Conservation (phyloP, 2,797 vertebrate genomes). For the Cuniculus paca region DNA sequence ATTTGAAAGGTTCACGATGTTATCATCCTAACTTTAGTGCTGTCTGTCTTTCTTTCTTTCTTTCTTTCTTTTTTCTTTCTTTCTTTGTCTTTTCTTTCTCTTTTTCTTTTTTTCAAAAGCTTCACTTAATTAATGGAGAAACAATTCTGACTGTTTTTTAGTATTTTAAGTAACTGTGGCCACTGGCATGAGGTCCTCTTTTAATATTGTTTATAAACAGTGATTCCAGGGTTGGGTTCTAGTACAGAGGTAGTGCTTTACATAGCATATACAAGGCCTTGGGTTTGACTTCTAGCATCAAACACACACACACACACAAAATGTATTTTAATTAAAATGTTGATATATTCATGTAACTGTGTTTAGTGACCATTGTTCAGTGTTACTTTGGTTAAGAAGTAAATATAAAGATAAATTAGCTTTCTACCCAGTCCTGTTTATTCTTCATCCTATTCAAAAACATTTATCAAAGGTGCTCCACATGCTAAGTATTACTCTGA, state of each 20-base stretch:
- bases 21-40: not conserved
- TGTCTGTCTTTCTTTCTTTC: not conserved
- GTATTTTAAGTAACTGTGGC: constrained; percentile 47
- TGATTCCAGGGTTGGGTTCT: not conserved
- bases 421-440: not conserved
- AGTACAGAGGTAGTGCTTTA: not conserved
- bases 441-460: not conserved
- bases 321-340: not conserved
- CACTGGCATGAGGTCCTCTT: not conserved
- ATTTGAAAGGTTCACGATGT: not conserved
- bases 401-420: not conserved
- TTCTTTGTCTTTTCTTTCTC: no score
- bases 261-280: not conserved
- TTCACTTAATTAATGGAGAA: constrained; percentile 48
- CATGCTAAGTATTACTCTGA: not conserved
- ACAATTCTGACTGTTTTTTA: not conserved
- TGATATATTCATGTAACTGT: not conserved
- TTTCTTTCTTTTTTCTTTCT: not conserved
- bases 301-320: not conserved
- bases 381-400: not conserved
- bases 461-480: not conserved
- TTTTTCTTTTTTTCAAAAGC: not conserved
- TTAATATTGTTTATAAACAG: not conserved
- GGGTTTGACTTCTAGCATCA: not conserved
- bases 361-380: not conserved